Base-by-base conservation (phyloP, 1,140 invertebrate genomes). In the Brachionus rubens region DNA sequence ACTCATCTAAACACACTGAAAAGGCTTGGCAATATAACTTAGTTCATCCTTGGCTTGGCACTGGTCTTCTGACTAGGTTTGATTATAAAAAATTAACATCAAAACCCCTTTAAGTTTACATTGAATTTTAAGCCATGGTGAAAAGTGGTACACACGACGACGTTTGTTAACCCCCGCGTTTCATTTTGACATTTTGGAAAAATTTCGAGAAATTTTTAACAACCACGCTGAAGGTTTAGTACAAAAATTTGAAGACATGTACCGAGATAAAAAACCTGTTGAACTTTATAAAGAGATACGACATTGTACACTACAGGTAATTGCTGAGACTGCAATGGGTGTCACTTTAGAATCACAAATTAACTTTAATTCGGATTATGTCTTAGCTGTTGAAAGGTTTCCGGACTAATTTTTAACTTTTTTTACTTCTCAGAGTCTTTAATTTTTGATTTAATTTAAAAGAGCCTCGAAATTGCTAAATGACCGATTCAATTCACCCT, bases 101-200 rank as follows among this genome's bases (percentile, higher is more conserved):
- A n/a, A 7, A 9, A 6, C 21, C 19, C 12, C 3, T 40, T 28
- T 54, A 30, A 6, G 14, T 41, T 19, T 28, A 75, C 68, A 33
- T 59, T 54, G 9, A 26, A 16, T 16, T 36, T 5, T 28, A 12
- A 90, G 88, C 75, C 88, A 87, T 77, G 91, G 91, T 43, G 82
- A 84, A 10, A 92, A 92, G 83, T 96, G 93, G 92, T 88, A 88
- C 50, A 79, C 82, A 0, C 85, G 91, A 14, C 86, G 93, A 70
- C 93, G 94, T 85, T 88, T 96, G 80, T 90, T 96, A 6, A 95
- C 92, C 0, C 92, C 93, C 21, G 90, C 92, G 0, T 95, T 96
- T 82, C 93, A 94, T 83, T 93, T 93, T 80, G 88, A 90, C 72
- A 92, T 96, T 50, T 85, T 96, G 46, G 90, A 95, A 78, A 88